Conservation (phyloP, 2,888 invertebrate genomes). For the Saturnia pavonia region DNA sequence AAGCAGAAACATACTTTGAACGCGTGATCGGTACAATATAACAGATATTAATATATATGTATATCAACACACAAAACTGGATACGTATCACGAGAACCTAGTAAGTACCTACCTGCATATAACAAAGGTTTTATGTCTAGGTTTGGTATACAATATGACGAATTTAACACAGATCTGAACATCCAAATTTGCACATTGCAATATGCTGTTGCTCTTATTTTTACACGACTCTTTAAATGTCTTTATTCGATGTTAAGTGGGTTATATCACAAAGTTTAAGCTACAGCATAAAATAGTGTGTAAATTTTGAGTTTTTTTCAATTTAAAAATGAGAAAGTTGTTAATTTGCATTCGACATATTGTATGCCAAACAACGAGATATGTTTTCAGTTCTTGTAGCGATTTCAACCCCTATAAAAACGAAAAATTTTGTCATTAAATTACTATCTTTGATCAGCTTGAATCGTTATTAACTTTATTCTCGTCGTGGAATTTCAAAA, state of each 20-base stretch:
- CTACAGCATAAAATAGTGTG: background rate
- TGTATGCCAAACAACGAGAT: background rate
- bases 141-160: background rate
- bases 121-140: background rate
- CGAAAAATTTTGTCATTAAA: background rate
- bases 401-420: background rate
- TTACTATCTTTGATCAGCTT: conserved; percentile 19
- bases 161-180: background rate
- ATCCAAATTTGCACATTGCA: background rate
- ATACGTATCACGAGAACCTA: background rate
- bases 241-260: background rate
- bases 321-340: background rate
- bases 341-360: background rate
- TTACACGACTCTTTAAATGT: background rate
- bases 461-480: conserved; percentile 21
- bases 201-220: background rate
- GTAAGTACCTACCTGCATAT: background rate
- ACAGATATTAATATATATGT: background rate
- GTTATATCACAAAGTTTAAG: background rate
- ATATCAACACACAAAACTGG: background rate
- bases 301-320: background rate
- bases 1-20: background rate
- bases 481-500: conserved; percentile 48
- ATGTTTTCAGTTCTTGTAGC: background rate
- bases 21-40: background rate